A percentile compares a stretch with the other conserved stretches of the same genome.
These are phyloP conservation scores for Rhorus exstirpatorius DNA, from an alignment of 2,888 invertebrate species.

Conservation along the genomic window DNA sequence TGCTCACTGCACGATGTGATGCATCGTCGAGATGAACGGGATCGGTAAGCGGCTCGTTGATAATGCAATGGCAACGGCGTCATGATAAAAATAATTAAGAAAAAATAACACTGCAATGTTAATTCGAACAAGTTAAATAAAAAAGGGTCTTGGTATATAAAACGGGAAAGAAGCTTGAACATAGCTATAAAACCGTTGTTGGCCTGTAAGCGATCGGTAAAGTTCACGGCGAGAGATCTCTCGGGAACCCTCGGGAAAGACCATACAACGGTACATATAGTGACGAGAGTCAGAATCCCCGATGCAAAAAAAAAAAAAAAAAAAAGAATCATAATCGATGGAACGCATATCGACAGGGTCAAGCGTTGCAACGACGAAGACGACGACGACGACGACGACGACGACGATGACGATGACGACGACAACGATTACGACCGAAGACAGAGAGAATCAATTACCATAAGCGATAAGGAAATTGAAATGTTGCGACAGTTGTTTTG, in stretches of 20 bases:
- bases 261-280: background rate
- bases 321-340: conserved; percentile 42
- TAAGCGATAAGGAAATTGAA: conserved; percentile 67
- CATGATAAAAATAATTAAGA: too few species aligned
- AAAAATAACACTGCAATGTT: too few species aligned
- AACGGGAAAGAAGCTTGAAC: too few species aligned
- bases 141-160: conserved; percentile 4
- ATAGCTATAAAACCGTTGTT: background rate
- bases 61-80: too few species aligned
- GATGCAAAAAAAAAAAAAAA: too few species aligned
- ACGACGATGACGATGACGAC: too few species aligned
- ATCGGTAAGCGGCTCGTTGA: background rate
- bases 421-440: conserved; percentile 1
- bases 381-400: too few species aligned
- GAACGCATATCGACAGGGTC: conserved; percentile 53
- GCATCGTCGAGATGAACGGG: conserved; percentile 21
- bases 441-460: conserved; percentile 65
- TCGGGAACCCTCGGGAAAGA: too few species aligned
- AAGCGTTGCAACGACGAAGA: conserved; percentile 35
- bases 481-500: conserved; percentile 69
- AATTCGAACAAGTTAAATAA: too few species aligned
- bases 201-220: conserved; percentile 40
- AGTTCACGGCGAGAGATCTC: conserved; percentile 42
- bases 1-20: conserved; percentile 6
- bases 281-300: conserved; percentile 16